Evolutionary conservation across 2,888 invertebrate species (phyloP).

Genomic region (Biston stratarius): DNA sequence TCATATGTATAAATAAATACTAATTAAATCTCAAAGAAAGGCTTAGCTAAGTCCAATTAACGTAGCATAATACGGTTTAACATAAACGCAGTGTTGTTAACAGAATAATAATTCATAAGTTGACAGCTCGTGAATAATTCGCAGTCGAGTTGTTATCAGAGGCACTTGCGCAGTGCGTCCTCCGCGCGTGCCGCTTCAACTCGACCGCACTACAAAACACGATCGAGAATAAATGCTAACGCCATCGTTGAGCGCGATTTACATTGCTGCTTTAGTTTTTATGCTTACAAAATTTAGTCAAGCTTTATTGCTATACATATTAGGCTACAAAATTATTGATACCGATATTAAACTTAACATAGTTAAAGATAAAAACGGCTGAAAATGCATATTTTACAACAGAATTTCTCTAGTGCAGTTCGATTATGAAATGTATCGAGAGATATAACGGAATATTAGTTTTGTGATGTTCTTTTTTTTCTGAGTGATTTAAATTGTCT

Average conservation of each 20-base stretch:
- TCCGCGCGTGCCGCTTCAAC: constrained; percentile 73
- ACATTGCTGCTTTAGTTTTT: constrained; percentile 64
- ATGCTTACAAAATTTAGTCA: constrained; percentile 15
- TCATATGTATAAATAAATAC: constrained; percentile 11
- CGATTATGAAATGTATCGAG: neutral
- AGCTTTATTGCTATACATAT: neutral
- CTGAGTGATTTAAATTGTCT: constrained; percentile 39
- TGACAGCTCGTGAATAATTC: constrained; percentile 82
- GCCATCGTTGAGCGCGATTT: constrained; percentile 49
- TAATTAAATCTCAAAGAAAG: constrained; percentile 50
- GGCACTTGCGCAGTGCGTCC: constrained; percentile 77
- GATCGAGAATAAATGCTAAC: constrained; percentile 44
- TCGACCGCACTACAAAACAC: constrained; percentile 52
- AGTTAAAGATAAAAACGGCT: neutral
- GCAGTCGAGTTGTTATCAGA: constrained; percentile 75
- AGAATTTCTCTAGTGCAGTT: neutral
- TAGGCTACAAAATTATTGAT: neutral
- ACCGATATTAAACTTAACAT: neutral
- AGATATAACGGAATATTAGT: neutral
- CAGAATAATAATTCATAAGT: constrained; percentile 79
- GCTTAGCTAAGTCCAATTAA: constrained; percentile 58
- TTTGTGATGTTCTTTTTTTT: constrained; percentile 19
- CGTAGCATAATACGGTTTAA: constrained; percentile 62
- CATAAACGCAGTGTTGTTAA: constrained; percentile 68
- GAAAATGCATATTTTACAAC: neutral